Conservation (phyloP, 2,888 invertebrate genomes). For the Cabera pusaria region DNA sequence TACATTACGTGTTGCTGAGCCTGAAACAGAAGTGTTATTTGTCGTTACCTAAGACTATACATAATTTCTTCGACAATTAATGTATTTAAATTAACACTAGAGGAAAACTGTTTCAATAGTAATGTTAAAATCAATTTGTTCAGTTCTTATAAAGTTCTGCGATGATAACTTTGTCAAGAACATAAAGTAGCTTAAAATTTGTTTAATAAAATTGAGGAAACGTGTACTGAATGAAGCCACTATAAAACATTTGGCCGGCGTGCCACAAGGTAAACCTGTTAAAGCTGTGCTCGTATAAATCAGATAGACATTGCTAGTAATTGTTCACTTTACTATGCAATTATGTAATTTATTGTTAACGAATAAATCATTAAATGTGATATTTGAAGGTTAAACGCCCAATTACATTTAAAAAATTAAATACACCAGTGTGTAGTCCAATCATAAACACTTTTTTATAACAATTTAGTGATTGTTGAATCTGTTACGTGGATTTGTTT, state of each 20-base stretch:
- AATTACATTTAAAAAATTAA: conserved; percentile 14
- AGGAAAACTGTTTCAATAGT: too few species aligned
- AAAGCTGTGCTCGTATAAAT: conserved; percentile 44
- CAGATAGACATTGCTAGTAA: conserved; percentile 34
- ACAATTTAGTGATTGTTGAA: conserved; percentile 10
- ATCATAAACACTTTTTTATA: conserved; percentile 16
- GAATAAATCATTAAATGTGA: conserved; percentile 28
- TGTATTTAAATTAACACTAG: too few species aligned
- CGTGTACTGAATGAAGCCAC: too few species aligned
- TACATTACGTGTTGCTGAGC: too few species aligned
- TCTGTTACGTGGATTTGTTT: conserved; percentile 7
- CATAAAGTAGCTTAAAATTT: too few species aligned
- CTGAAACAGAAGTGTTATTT: too few species aligned
- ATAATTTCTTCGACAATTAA: too few species aligned
- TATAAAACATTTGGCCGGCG: conserved; percentile 43
- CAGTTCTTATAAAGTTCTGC: too few species aligned
- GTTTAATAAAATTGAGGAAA: too few species aligned
- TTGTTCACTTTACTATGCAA: conserved; percentile 27
- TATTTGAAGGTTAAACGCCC: conserved; percentile 19
- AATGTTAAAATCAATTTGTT: too few species aligned
- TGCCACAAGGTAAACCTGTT: conserved; percentile 53
- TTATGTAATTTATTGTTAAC: conserved; percentile 33
- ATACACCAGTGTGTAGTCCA: conserved; percentile 8
- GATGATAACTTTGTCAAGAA: too few species aligned
- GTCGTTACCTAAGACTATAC: too few species aligned